Base-by-base conservation (phyloP, 2,113 vertebrate species). In the Syngnathoides biaculeatus region DNA sequence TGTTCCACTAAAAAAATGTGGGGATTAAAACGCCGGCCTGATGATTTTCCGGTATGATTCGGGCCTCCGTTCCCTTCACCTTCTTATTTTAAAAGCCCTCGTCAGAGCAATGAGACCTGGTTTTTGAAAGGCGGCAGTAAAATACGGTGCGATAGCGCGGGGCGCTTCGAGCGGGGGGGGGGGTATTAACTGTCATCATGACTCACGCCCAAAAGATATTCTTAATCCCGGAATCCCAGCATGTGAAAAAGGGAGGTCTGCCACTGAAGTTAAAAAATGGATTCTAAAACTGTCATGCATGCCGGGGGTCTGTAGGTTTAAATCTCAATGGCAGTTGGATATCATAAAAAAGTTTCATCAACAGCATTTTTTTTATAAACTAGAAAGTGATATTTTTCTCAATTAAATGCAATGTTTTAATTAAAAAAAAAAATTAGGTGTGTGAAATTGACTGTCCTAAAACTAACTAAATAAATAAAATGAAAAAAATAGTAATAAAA, bases 1-100 rank as follows among this genome's bases (percentile, higher is more conserved):
- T 70, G 74, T 53, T 68, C 79, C 79, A 83, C 87, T 82, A 65
- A 84, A 35, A 84, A 35, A 82, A 86, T 78, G 56, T 75, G 15
- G 26, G 61, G 70, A 84, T 85, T 80, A 85, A 77, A 38, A 40
- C 20, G 2, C 1, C 12, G 59, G 7, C 24, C 13, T 8, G 53
- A 56, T 27, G 24, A 27, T 56, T 56, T 56, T n/a, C 55, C 55
- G 52, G 52, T 22, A 26, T 2, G 22, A 55, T 55, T 26, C 22
- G 8, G 79, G 76, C 48, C 69, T 59, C 13, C 4, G 56, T 63
- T 77, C 67, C 43, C 40, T 6, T 68, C 67, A 50, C 39, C 65
- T 67, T 55, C 58, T 22, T 68, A 11, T 40, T 76, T 80, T 74
- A 56, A 79, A 80, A 78, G 68, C 77, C 67, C 75, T 64, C 56